Evolutionary conservation across 2,797 vertebrate genomes (phyloP).

Genomic region (Clarias platycephalus): DNA sequence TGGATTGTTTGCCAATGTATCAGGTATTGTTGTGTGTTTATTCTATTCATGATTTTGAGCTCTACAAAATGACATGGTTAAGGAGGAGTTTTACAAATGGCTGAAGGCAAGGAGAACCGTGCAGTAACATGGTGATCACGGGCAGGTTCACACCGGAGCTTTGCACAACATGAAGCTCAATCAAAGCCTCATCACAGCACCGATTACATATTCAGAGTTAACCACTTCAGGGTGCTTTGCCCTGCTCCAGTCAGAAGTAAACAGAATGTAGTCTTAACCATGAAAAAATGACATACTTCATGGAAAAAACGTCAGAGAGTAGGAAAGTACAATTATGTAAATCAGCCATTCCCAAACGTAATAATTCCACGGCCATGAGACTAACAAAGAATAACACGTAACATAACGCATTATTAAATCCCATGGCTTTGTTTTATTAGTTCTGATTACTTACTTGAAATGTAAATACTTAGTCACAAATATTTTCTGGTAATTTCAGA

Average conservation of each 20-base stretch:
- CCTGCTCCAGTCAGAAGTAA: neutral
- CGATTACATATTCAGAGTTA: neutral
- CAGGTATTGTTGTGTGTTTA: neutral
- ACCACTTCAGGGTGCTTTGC: neutral
- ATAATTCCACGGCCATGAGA: no score
- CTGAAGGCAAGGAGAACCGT: neutral
- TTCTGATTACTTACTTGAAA: no score
- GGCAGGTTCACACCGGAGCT: neutral
- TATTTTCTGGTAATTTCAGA: no score
- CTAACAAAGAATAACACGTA: no score
- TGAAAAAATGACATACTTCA: no score
- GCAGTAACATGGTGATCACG: slow-evolving; percentile 13
- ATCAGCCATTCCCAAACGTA: no score
- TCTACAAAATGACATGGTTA: neutral
- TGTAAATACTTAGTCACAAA: no score
- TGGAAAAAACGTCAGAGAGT: no score
- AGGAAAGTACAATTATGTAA: no score
- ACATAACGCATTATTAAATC: no score
- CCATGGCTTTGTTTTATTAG: no score
- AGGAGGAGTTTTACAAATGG: neutral
- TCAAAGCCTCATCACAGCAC: neutral
- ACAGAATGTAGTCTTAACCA: no score
- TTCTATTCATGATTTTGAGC: neutral
- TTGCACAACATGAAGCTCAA: neutral
- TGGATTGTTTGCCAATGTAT: neutral